A percentile compares a stretch with the other conserved stretches of the same genome.
phyloP scores from a whole-genome alignment of 1,140 invertebrate species.

The Eumaeus atala region DNA sequence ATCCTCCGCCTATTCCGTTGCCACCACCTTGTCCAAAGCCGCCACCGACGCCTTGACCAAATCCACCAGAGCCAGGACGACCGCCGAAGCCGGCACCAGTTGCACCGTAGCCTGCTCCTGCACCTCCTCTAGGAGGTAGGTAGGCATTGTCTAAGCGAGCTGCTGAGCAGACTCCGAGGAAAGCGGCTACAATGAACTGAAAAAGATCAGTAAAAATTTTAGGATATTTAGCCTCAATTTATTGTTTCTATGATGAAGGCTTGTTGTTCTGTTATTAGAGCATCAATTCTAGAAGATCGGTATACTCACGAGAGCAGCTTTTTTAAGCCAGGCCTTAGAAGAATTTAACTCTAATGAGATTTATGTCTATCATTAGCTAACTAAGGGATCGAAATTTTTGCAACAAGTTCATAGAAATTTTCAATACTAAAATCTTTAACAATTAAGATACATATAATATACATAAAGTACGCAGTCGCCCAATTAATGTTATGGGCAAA shows the following conservation, averaged over 20 bases:
- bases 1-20: constrained; percentile 27
- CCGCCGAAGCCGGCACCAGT: constrained; percentile 20
- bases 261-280: too few relatives aligned
- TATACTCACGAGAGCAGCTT: neutral
- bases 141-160: constrained; percentile 78
- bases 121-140: constrained; percentile 75
- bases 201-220: constrained; percentile 21
- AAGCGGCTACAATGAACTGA: constrained; percentile 56
- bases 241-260: too few relatives aligned
- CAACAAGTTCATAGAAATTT: too few relatives aligned
- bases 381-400: too few relatives aligned
- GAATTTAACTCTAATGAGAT: neutral
- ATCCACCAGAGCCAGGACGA: constrained; percentile 28
- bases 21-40: constrained; percentile 28
- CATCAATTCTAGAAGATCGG: too few relatives aligned
- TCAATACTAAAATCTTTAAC: too few relatives aligned
- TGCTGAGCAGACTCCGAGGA: constrained; percentile 57
- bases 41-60: constrained; percentile 29
- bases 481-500: too few relatives aligned
- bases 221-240: neutral
- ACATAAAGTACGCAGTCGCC: too few relatives aligned
- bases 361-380: too few relatives aligned
- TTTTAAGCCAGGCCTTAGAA: neutral
- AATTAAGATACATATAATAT: too few relatives aligned
- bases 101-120: constrained; percentile 54